Percentiles rank a stretch among this genome's conserved stretches.
Evolutionary conservation across 2,113 vertebrate genomes (phyloP).

Genomic region (Trogon melanurus): DNA sequence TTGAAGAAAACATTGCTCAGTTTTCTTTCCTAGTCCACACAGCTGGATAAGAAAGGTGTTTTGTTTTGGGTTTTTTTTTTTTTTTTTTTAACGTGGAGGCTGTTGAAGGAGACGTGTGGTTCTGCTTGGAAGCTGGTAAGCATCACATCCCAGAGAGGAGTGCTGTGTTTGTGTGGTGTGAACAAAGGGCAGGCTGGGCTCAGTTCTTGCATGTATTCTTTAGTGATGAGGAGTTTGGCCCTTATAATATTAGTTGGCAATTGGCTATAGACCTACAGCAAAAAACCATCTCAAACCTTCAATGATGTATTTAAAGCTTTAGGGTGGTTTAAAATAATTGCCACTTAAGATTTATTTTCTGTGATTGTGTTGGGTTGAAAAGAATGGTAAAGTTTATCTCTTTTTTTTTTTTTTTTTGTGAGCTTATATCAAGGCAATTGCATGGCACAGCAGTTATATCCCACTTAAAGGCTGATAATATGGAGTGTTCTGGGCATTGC

Average conservation of each 20-base stretch:
- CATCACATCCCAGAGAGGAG: background rate
- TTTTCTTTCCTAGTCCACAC: background rate
- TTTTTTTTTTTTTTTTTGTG: background rate
- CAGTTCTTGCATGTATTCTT: background rate
- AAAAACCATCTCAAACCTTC: background rate
- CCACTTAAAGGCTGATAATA: background rate
- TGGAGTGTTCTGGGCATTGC: background rate
- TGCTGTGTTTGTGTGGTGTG: background rate
- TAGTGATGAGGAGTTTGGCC: background rate
- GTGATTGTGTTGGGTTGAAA: fast-evolving
- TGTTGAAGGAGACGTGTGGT: background rate
- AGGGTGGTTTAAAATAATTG: background rate
- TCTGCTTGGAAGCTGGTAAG: conserved; percentile 10
- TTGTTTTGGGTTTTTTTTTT: too few relatives aligned
- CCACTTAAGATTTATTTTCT: background rate
- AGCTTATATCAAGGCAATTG: background rate
- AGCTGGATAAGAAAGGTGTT: background rate
- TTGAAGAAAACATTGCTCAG: background rate
- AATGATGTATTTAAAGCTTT: background rate
- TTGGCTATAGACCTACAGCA: background rate
- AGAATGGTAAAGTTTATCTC: background rate
- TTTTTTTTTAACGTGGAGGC: background rate
- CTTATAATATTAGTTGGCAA: background rate
- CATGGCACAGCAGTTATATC: background rate
- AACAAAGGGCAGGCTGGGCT: background rate